phyloP scores from a whole-genome alignment of 1,140 invertebrate species.

The Calliphora vicina region DNA sequence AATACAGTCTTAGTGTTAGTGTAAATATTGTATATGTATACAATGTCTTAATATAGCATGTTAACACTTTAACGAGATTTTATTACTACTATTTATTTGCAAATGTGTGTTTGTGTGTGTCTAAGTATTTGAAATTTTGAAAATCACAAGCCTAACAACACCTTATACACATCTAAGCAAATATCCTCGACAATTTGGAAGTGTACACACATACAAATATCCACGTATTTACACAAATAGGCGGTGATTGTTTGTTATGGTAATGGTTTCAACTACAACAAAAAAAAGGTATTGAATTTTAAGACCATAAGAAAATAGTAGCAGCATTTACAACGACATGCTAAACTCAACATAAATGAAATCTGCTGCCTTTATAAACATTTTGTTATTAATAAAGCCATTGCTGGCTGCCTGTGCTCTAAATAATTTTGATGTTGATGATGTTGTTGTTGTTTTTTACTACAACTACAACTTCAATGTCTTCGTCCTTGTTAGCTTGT shows the following conservation, averaged over 20 bases:
- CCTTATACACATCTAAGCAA: no score
- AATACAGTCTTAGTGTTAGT: neutral
- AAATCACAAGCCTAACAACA: neutral
- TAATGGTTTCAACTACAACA: neutral
- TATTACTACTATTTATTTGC: conserved; percentile 36
- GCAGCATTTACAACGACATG: neutral
- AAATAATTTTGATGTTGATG: neutral
- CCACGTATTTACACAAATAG: conserved; percentile 9
- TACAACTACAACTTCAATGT: neutral
- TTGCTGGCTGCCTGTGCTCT: neutral
- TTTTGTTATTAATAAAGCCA: neutral
- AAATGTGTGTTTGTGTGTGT: neutral
- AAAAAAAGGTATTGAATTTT: conserved; percentile 30
- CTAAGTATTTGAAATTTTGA: neutral
- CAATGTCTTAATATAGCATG: conserved; percentile 43
- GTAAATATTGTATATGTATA: conserved; percentile 4
- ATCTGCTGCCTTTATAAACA: neutral
- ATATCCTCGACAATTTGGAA: no score
- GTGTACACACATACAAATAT: neutral
- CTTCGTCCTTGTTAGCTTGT: neutral
- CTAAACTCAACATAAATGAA: conserved; percentile 16
- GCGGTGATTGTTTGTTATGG: conserved; percentile 27
- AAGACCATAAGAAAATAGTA: conserved; percentile 19
- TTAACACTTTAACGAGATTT: conserved; percentile 44
- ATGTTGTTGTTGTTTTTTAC: neutral